Base-by-base conservation (phyloP, 2,113 vertebrate genomes). In the Oxygymnocypris stewartii region DNA sequence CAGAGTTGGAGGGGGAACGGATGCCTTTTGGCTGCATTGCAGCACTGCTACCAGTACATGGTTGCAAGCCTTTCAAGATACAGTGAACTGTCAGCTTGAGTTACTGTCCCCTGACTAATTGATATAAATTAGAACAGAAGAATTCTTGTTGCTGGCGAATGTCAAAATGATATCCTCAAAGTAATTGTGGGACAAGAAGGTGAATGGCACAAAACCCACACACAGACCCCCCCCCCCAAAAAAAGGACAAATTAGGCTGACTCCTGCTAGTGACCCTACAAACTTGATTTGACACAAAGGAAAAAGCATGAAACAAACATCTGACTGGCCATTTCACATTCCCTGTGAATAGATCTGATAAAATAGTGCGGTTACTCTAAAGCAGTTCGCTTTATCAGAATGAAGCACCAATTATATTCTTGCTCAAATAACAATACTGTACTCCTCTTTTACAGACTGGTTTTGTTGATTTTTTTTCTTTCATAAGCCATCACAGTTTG, bases 51-150 rank as follows among this genome's bases (percentile, higher is more conserved):
- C 95, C 96, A 94, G 94, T 96, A 96, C 96, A 96, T 95, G 91
- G 93, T 94, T 88, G 76, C 79, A 23, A 94, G 94, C 93, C 96
- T 96, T 97, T 96, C 94, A 96, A 96, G 94, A 95, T 96, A 94
- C 95, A 95, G 93, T 94, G 94, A 94, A 94, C 95, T 91, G 93
- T 97, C 96, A 94, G 90, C 95, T 95, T 95, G 95, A 96, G 98
- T 98, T 96, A 97, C 94, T 95, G 91, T 98, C 96, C 92, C 92
- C 90, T 92, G 94, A 95, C 95, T 97, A 97, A 97, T 96, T 97
- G 96, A 98, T 96, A 96, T 94, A 96, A 97, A 97, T 97, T 96
- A 95, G 95, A 96, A 96, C 96, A 95, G 95, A 96, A 96, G 96
- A 97, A 96, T 96, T 96, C 94, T 96, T 96, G 96, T 97, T 96